Base-by-base conservation (phyloP, 2,888 invertebrate genomes). In the Netelia virgata region DNA sequence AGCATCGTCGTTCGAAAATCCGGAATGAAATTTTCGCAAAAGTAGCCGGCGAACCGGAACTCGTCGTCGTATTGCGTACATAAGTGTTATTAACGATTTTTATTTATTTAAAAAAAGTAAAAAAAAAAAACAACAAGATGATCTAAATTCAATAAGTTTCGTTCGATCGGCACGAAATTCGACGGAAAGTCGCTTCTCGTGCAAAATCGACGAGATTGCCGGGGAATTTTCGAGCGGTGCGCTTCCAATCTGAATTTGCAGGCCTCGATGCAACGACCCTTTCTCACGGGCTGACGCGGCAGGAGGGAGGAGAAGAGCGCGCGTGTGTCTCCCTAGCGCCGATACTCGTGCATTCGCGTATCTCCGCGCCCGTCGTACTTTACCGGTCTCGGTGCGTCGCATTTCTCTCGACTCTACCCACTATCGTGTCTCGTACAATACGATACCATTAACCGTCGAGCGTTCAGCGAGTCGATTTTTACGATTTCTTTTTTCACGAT, bases 231-330 rank as follows among this genome's bases (percentile, higher is more conserved):
- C 69, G 66, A 11, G 41, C 18, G 41, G 11, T 9, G 3, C 18
- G 55, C 43, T 41, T 76, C 72, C 75, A 84, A 80, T 80, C 68
- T 72, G 72, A 76, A 72, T 84, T 84, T 70, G 66, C 80, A 76
- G 47, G 75, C 80, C 59, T 80, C 72, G 76, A 41, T 72, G 20
- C 23, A 76, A 73, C 64, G 59, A 28, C 36, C 80, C 72, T 84
- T 84, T 84, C 80, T 84, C 83, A 87, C 86, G 85, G 88, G 87
- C 84, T 86, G 86, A 87, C 88, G 87, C 86, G 84, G 75, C 82
- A 57, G 41, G 59, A 63, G 69, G 66, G 23, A 69, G 68, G 80
- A 72, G 66, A 68, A 63, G 61, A 53, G 80, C 81, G 70, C 82
- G 83, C 80, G 74, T 72, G 69, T 82, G 64, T 64, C 18, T 47